These are phyloP conservation scores for Podotricha telesiphe DNA, from an alignment of 2,888 invertebrate genomes.

Conservation along the genomic window DNA sequence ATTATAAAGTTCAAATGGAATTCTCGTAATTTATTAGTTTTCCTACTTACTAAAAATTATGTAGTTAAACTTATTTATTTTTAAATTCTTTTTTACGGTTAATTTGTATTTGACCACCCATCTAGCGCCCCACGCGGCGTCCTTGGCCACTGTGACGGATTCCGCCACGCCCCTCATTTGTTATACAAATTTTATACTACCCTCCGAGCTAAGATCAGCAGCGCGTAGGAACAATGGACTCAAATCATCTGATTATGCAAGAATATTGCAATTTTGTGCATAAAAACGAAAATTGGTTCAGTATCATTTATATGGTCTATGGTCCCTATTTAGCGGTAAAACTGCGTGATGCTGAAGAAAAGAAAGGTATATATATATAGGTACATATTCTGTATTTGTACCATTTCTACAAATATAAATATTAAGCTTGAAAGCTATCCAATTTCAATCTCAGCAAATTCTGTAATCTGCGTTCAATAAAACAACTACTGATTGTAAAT, in stretches of 20 bases:
- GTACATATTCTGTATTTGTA: no score
- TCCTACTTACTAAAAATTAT: conserved; percentile 5
- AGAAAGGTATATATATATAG: no score
- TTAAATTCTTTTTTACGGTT: conserved; percentile 31
- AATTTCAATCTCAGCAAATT: conserved; percentile 25
- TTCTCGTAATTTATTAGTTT: conserved; percentile 6
- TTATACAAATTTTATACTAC: conserved; percentile 84
- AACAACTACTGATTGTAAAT: conserved; percentile 62
- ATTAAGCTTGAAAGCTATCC: conserved; percentile 9
- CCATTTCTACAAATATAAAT: not conserved
- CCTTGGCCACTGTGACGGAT: conserved; percentile 81
- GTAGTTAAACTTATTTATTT: conserved; percentile 23
- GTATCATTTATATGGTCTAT: no score
- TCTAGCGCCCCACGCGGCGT: conserved; percentile 73
- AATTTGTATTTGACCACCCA: conserved; percentile 69
- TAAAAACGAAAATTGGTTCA: not conserved
- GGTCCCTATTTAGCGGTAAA: no score
- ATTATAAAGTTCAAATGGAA: not conserved
- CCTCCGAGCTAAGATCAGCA: conserved; percentile 72
- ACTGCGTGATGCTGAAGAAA: no score
- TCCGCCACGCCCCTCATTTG: conserved; percentile 81
- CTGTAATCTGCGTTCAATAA: conserved; percentile 49
- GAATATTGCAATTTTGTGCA: conserved; percentile 33
- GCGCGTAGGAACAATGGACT: conserved; percentile 64
- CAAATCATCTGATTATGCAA: conserved; percentile 42